Conservation (phyloP, 1,140 invertebrate species). For the Procambarus virginalis region DNA sequence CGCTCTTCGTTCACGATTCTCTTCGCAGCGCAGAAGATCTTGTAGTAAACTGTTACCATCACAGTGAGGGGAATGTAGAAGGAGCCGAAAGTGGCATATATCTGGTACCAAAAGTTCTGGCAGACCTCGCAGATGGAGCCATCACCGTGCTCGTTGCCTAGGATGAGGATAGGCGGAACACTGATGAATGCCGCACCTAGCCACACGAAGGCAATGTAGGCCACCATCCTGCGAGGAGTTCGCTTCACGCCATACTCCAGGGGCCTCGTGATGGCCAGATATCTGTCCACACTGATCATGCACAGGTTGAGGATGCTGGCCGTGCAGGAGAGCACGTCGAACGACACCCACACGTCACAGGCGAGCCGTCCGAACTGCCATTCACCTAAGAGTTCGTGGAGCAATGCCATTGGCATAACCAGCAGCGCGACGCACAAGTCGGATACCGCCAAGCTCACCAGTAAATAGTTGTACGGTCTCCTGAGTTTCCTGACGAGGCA, state of each 20-base stretch:
- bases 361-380: conserved; percentile 89
- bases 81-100: conserved; percentile 95
- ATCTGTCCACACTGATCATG: conserved; percentile 79
- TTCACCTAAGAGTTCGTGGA: conserved; percentile 81
- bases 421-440: conserved; percentile 97
- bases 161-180: conserved; percentile 88
- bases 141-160: conserved; percentile 87
- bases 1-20: conserved; percentile 82
- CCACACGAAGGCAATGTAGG: conserved; percentile 95
- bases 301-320: conserved; percentile 81
- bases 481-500: conserved; percentile 96
- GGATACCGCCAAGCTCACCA: conserved; percentile 97
- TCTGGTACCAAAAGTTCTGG: conserved; percentile 93
- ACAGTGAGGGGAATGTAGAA: conserved; percentile 96
- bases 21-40: conserved; percentile 93
- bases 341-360: conserved; percentile 88
- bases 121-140: conserved; percentile 85
- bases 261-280: conserved; percentile 80
- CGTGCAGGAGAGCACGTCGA: conserved; percentile 94
- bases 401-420: conserved; percentile 97
- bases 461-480: conserved; percentile 96
- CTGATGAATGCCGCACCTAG: conserved; percentile 89
- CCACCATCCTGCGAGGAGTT: conserved; percentile 91
- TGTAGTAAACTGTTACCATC: conserved; percentile 96
- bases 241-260: conserved; percentile 89